Percentiles rank a stretch among this genome's conserved stretches.
Evolutionary conservation across 2,113 vertebrate species (phyloP).

Genomic region (Rhynchomys soricoides): DNA sequence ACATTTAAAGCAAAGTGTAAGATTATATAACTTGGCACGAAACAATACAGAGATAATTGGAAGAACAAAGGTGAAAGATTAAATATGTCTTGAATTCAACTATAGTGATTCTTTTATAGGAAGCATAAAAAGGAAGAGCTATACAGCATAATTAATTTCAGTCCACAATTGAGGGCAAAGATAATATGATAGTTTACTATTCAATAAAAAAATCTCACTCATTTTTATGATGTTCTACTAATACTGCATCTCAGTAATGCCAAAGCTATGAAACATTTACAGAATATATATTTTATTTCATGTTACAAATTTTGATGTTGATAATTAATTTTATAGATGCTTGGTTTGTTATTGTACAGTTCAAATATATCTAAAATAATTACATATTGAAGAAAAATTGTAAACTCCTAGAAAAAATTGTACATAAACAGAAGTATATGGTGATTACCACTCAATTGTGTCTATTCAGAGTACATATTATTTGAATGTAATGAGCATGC

Average conservation of each 20-base stretch:
- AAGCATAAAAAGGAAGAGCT: neutral
- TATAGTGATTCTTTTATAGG: neutral
- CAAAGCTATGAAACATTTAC: neutral
- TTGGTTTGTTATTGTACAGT: neutral
- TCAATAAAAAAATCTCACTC: neutral
- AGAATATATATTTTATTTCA: neutral
- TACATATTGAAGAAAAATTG: neutral
- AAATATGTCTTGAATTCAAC: neutral
- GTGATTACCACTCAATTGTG: neutral
- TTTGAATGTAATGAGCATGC: neutral
- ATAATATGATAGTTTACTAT: neutral
- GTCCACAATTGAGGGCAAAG: neutral
- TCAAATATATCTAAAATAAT: neutral
- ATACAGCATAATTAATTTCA: neutral
- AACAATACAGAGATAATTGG: constrained; percentile 19
- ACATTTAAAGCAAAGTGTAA: neutral
- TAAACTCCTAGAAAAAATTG: neutral
- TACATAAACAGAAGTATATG: fast-evolving
- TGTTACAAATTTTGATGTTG: neutral
- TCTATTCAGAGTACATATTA: neutral
- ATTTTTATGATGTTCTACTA: neutral
- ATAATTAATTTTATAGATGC: constrained; percentile 34
- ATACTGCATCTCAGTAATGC: neutral
- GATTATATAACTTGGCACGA: neutral
- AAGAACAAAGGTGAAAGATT: neutral